These are phyloP conservation scores for Lutjanus argentimaculatus DNA, from an alignment of 2,797 vertebrate genomes.

Conservation along the genomic window DNA sequence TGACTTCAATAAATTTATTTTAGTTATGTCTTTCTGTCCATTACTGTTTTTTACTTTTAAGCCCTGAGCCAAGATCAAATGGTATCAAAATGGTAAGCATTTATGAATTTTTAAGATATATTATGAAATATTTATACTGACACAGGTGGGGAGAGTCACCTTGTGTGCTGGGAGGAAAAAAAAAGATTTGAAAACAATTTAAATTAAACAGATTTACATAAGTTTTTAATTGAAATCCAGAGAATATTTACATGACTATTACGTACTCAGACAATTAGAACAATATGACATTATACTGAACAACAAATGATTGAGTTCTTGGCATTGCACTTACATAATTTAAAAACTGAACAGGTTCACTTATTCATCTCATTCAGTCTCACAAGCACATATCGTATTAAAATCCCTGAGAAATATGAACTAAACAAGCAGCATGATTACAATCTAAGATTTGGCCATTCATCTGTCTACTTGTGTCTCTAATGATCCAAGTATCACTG, in stretches of 20 bases:
- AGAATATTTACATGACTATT: too few relatives aligned
- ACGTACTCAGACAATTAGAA: not conserved
- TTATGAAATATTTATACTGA: not conserved
- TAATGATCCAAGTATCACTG: not conserved
- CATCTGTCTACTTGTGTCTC: not conserved
- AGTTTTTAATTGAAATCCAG: not conserved
- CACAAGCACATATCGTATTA: not conserved
- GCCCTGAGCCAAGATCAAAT: not conserved
- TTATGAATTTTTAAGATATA: not conserved
- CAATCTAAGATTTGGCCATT: not conserved
- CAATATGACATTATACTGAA: not conserved
- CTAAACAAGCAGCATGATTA: not conserved
- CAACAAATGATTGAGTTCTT: not conserved
- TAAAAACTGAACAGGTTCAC: not conserved
- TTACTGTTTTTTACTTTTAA: not conserved
- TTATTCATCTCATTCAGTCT: not conserved
- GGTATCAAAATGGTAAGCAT: not conserved
- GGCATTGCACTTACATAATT: not conserved
- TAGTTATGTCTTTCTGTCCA: not conserved
- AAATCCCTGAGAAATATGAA: conserved; percentile 20
- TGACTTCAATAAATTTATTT: not conserved
- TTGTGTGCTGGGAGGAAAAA: not conserved
- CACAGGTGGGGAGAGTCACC: not conserved
- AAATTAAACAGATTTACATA: not conserved
- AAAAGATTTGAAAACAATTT: too few relatives aligned